Conservation (phyloP, 2,797 vertebrate species). For the Echeneis naucrates region DNA sequence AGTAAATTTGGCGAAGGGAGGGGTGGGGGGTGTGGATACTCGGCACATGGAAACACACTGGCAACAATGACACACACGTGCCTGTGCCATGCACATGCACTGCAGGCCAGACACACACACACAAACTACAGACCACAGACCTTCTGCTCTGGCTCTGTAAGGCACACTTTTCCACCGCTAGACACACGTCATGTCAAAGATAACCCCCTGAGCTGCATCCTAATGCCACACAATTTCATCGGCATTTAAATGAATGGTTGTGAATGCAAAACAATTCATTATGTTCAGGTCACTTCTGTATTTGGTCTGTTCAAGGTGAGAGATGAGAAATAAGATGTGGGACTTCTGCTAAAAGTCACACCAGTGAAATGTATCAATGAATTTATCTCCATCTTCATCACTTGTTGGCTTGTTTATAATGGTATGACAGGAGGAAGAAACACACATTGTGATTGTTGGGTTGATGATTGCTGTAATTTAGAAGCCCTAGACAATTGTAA, state of each 20-base stretch:
- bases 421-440: no score
- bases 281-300: not conserved
- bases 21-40: slow-evolving; percentile 28
- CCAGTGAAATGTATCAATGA: no score
- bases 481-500: no score
- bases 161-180: slow-evolving; percentile 18
- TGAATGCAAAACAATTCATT: not conserved
- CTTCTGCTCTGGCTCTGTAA: slow-evolving; percentile 45
- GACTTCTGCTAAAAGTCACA: not conserved
- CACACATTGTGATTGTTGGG: no score
- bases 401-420: no score
- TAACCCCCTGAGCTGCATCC: slow-evolving; percentile 15
- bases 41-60: slow-evolving; percentile 65
- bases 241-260: slow-evolving; percentile 6
- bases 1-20: slow-evolving; percentile 9
- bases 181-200: slow-evolving; percentile 12
- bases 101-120: slow-evolving; percentile 44
- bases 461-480: no score
- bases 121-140: slow-evolving; percentile 45
- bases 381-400: no score
- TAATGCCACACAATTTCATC: not conserved
- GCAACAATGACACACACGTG: slow-evolving; percentile 71
- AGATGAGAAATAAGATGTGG: not conserved
- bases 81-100: slow-evolving; percentile 53
- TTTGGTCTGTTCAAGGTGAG: slow-evolving; percentile 16